Evolutionary conservation across 2,888 invertebrate species (phyloP).

Genomic region (Mesochorus sp.): DNA sequence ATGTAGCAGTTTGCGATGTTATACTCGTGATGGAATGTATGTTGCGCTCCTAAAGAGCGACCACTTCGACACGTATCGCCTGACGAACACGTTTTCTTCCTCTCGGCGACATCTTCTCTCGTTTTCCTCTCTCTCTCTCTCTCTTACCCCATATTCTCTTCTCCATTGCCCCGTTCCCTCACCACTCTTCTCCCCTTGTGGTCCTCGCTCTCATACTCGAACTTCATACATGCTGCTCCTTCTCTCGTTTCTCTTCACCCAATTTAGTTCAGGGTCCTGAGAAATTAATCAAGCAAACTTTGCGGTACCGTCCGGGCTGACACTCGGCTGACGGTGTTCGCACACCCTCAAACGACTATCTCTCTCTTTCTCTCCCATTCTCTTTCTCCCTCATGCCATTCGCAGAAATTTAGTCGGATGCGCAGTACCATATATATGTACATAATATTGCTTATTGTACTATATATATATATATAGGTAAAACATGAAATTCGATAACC

Average conservation of each 20-base stretch:
- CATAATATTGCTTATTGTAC: not conserved
- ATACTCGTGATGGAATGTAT: conserved; percentile 4
- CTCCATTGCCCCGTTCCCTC: conserved; percentile 10
- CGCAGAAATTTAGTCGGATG: not conserved
- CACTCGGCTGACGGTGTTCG: conserved; percentile 51
- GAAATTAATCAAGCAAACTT: conserved; percentile 70
- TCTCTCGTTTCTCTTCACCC: conserved; percentile 37
- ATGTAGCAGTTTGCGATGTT: not conserved
- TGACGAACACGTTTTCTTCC: conserved; percentile 26
- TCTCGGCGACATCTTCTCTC: conserved; percentile 13
- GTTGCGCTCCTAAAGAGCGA: conserved; percentile 22
- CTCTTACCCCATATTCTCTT: not conserved
- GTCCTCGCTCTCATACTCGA: not conserved
- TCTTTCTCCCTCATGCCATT: not conserved
- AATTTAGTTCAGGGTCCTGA: conserved; percentile 62
- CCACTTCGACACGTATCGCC: conserved; percentile 55
- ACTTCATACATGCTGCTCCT: not conserved
- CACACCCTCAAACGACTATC: conserved; percentile 9
- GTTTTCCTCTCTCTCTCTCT: not conserved
- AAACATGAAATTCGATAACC: conserved; percentile 33
- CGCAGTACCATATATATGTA: not conserved
- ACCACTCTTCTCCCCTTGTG: not conserved
- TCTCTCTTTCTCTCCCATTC: conserved; percentile 28
- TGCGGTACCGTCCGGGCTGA: conserved; percentile 49
- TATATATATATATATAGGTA: not conserved